phyloP scores from a whole-genome alignment of 2,888 invertebrate genomes.

The Troides oblongomaculatus region DNA sequence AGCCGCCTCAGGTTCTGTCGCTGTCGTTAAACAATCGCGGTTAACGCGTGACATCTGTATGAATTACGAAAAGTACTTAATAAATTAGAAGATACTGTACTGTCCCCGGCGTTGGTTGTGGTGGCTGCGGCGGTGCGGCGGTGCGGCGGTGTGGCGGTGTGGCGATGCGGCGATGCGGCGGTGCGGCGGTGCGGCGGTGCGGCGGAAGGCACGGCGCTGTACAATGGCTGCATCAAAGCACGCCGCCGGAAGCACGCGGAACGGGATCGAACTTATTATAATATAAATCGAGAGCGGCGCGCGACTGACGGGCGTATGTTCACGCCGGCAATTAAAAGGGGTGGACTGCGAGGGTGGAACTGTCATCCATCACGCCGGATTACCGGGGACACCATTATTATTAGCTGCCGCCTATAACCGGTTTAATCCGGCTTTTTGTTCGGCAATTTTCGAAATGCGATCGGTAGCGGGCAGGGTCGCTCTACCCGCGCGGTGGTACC shows the following conservation, averaged over 20 bases:
- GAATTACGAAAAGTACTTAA: no score
- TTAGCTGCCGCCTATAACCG: slow-evolving; percentile 68
- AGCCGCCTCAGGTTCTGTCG: no score
- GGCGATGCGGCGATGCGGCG: no score
- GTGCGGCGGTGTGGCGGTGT: no score
- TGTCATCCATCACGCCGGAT: slow-evolving; percentile 72
- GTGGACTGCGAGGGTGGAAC: slow-evolving; percentile 53
- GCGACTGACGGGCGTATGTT: slow-evolving; percentile 65
- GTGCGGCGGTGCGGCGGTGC: no score
- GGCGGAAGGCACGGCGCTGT: background rate
- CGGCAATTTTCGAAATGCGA: slow-evolving; percentile 47
- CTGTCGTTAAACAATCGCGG: no score
- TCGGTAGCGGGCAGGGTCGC: no score
- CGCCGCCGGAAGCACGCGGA: slow-evolving; percentile 33
- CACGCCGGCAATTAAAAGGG: slow-evolving; percentile 76
- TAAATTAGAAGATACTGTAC: no score
- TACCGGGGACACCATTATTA: slow-evolving; percentile 73
- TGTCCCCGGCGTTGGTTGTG: no score
- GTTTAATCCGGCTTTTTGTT: slow-evolving; percentile 66
- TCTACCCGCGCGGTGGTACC: no score
- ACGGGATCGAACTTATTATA: slow-evolving; percentile 70
- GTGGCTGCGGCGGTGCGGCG: no score
- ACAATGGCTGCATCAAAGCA: slow-evolving; percentile 38
- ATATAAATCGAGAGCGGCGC: slow-evolving; percentile 73
- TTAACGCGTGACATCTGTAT: no score